Evolutionary conservation across 30 jellyfish, hydroid and myxozoan species (phyloP), one percentile per base, ranked within the genome.

Genomic region (Morbakka virulenta): DNA sequence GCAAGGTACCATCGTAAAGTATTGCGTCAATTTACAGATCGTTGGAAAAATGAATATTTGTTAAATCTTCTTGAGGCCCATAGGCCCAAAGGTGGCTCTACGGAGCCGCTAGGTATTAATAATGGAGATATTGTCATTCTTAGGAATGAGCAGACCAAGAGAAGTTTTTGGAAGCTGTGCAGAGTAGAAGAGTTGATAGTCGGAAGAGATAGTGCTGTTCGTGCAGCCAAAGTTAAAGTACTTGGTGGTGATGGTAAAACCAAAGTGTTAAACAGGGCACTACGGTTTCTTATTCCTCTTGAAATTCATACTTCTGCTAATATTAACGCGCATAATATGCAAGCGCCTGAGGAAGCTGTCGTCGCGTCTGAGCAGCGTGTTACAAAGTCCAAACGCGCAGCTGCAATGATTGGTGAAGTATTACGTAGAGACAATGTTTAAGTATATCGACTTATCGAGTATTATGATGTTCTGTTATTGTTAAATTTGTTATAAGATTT

Each of bases 221-320:
- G 83, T 17, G 34, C 83, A 23, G 83, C 83, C n/a, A 71, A 0
- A 34, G 74, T 67, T 21, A 67, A 67, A 30, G 79, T 67, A 33
- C 79, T 64, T 21, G 28, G 35, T 9, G 83, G 30, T 21, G 34
- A 71, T 0, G 83, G 83, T 71, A 69, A 69, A 28, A 71, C 49
- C 12, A 22, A 31, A 71, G 23, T 31, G 6, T 71, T 71, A 0
- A 71, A 27, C 24, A 69, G 81, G 32, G 52, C 70, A 1, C 28
- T 69, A 34, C 31, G 69, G 4, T 0, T 22, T 69, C 69, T 69
- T 34, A 49, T 69, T 32, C 81, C 71, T 21, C 12, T 63, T 2
- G 74, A 63, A 30, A 63, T 63, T 64, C 22, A 64, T 26, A 0
- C 3, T 25, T 25, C 3, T 64, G n/a, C n/a, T n/a, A n/a, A n/a